Conservation (phyloP, 2,888 invertebrate species). For the Plusia festucae region DNA sequence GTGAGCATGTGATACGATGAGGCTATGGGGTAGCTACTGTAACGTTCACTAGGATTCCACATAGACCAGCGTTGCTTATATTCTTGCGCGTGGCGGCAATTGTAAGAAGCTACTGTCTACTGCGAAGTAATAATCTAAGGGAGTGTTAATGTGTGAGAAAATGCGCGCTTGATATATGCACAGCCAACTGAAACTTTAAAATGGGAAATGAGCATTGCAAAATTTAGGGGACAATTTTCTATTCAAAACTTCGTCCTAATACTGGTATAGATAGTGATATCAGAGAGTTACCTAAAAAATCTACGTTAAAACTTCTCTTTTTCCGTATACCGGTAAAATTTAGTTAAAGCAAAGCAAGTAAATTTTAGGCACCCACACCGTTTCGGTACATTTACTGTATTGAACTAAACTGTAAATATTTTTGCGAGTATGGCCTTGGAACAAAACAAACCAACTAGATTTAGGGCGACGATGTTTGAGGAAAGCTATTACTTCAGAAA, state of each 20-base stretch:
- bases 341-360: not conserved
- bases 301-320: not conserved
- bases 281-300: not conserved
- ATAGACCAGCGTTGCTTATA: slow-evolving; percentile 5
- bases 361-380: not conserved
- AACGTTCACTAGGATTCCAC: not conserved
- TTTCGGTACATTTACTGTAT: slow-evolving; percentile 24
- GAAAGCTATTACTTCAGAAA: slow-evolving; percentile 45
- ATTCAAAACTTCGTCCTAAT: too few relatives aligned
- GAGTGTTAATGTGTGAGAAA: not conserved
- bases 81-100: not conserved
- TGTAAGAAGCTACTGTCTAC: slow-evolving; percentile 5
- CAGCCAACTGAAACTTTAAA: not conserved
- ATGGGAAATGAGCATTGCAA: not conserved
- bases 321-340: not conserved
- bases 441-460: slow-evolving; percentile 40
- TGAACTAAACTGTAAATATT: slow-evolving; percentile 21
- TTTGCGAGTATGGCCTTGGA: slow-evolving; percentile 29
- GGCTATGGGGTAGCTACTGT: not conserved
- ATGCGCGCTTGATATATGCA: not conserved
- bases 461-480: slow-evolving; percentile 39
- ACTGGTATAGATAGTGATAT: not conserved
- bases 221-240: not conserved
- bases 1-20: slow-evolving; percentile 22
- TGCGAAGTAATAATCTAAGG: not conserved